Percentiles rank a stretch among this genome's conserved stretches.
phyloP scores from a whole-genome alignment of 2,113 vertebrate species.

The Macquaria ambigua region DNA sequence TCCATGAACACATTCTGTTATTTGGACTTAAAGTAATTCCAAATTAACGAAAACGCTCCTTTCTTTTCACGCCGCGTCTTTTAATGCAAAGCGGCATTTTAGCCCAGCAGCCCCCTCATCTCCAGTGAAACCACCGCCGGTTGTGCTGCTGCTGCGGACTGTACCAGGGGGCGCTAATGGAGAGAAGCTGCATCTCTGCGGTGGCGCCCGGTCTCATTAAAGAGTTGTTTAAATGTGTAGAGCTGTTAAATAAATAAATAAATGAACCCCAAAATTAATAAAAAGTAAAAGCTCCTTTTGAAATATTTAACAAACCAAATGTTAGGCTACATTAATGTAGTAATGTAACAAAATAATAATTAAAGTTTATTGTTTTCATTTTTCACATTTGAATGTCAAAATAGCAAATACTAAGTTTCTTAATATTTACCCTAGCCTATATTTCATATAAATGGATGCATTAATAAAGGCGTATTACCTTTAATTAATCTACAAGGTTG shows the following conservation, averaged over 20 bases:
- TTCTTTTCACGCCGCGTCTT: not conserved
- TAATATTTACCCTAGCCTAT: not conserved
- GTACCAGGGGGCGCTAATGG: slow-evolving; percentile 23
- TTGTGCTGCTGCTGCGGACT: too few species aligned
- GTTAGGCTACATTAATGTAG: not conserved
- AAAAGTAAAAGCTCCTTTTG: not conserved
- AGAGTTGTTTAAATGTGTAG: not conserved
- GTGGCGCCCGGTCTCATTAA: not conserved
- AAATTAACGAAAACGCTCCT: not conserved
- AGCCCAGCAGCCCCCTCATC: not conserved
- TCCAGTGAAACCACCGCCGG: too few species aligned
- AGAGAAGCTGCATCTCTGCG: not conserved
- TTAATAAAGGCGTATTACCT: not conserved
- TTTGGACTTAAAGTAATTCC: not conserved
- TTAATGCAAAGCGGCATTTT: not conserved
- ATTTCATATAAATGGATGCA: not conserved
- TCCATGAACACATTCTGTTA: not conserved
- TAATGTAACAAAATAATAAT: not conserved
- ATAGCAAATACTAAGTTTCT: not conserved
- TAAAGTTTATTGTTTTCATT: not conserved
- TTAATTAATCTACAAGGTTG: not conserved
- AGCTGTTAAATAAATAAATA: not conserved
- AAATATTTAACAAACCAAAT: not conserved
- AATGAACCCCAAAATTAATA: too few species aligned
- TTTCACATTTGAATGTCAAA: not conserved